Percentiles rank a stretch among this genome's conserved stretches.
Evolutionary conservation across 2,888 invertebrate genomes (phyloP).

Genomic region (Aleiodes alternator): DNA sequence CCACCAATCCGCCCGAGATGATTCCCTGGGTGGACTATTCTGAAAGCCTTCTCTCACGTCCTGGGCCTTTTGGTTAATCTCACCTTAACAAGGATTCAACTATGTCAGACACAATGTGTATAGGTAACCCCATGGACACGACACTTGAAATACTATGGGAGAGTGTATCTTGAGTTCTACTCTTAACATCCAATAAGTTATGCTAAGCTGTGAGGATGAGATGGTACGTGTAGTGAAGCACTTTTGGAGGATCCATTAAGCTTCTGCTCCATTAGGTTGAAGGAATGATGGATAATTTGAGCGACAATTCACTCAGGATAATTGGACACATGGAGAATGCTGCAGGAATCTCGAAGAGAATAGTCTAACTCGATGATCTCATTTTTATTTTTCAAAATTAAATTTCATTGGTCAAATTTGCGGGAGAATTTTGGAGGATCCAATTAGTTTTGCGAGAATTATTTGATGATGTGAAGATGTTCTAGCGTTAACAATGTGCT

Average conservation of each 20-base stretch:
- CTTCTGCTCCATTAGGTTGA: conserved; percentile 16
- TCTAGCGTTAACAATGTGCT: conserved; percentile 7
- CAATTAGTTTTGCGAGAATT: no score
- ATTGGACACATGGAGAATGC: conserved; percentile 21
- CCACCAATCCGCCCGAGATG: conserved; percentile 29
- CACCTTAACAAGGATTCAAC: conserved; percentile 66
- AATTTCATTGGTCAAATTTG: no score
- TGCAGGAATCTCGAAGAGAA: background rate
- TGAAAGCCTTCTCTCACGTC: conserved; percentile 18
- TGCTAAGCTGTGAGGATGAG: background rate
- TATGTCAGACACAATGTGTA: conserved; percentile 52
- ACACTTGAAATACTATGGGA: conserved; percentile 24
- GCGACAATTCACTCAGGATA: conserved; percentile 17
- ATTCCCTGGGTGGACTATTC: conserved; percentile 30
- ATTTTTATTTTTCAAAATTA: no score
- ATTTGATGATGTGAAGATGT: no score
- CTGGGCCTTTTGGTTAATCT: conserved; percentile 63
- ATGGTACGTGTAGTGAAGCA: conserved; percentile 1
- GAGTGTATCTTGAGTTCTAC: conserved; percentile 20
- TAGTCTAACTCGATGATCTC: background rate
- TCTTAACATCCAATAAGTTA: conserved; percentile 15
- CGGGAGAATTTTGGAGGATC: no score
- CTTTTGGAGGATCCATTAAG: conserved; percentile 26
- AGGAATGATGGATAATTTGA: conserved; percentile 16
- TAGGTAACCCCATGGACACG: background rate